A percentile compares a stretch with the other conserved stretches of the same genome.
Evolutionary conservation across 2,113 vertebrate species (phyloP).

Genomic region (Enhydra lutris): DNA sequence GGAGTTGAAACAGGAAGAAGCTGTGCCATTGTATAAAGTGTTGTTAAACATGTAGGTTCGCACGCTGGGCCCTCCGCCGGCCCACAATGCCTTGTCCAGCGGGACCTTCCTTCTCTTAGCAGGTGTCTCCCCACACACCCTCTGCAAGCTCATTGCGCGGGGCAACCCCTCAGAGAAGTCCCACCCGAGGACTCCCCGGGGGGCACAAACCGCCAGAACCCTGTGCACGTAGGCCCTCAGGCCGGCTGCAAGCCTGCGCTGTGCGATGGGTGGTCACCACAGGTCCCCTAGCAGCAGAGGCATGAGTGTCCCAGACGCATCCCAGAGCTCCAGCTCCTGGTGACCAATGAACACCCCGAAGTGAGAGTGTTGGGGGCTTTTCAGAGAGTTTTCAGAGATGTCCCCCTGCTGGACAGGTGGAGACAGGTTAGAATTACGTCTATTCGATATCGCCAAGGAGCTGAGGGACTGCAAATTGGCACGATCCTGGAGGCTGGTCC

Average conservation of each 20-base stretch:
- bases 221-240: background rate
- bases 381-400: background rate
- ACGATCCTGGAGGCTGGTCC: background rate
- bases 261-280: too few relatives aligned
- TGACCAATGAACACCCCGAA: background rate
- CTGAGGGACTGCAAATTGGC: background rate
- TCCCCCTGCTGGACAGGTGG: background rate
- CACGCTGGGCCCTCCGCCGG: too few relatives aligned
- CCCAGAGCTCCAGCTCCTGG: background rate
- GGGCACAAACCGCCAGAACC: background rate
- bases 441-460: background rate
- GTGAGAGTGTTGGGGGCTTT: background rate
- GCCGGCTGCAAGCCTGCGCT: accelerated
- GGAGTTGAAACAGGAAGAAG: background rate
- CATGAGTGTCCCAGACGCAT: background rate
- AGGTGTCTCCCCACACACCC: background rate
- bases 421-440: background rate
- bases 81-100: background rate
- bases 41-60: background rate
- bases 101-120: background rate
- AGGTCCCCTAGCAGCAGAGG: background rate
- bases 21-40: background rate
- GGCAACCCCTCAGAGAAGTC: background rate
- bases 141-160: background rate
- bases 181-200: background rate